These are phyloP conservation scores for Saimiri boliviensis DNA, from an alignment of 2,113 vertebrate genomes.

Conservation along the genomic window DNA sequence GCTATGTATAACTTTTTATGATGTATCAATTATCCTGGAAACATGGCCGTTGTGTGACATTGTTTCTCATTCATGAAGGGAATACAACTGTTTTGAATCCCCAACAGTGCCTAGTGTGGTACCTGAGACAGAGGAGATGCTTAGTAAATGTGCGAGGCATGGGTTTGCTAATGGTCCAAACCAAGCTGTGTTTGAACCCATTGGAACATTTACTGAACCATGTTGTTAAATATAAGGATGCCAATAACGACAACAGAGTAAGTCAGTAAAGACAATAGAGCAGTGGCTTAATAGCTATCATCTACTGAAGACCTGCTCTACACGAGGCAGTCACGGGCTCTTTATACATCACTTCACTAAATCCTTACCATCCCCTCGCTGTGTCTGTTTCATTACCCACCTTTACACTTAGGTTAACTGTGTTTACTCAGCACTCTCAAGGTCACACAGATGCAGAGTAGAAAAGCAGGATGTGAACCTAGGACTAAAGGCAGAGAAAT, in stretches of 20 bases:
- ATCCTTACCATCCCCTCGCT: background rate
- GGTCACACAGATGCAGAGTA: background rate
- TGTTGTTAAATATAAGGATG: background rate
- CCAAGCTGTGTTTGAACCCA: background rate
- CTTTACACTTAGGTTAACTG: background rate
- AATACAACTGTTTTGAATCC: background rate
- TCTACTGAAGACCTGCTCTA: no score
- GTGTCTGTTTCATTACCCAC: background rate
- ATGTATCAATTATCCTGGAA: background rate
- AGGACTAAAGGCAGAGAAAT: background rate
- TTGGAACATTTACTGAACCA: background rate
- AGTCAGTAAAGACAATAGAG: background rate
- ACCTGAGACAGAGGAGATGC: background rate
- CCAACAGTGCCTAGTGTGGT: background rate
- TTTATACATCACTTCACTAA: fast-evolving
- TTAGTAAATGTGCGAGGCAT: background rate
- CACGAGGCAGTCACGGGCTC: background rate
- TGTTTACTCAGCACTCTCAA: background rate
- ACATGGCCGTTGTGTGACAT: background rate
- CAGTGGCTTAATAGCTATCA: background rate
- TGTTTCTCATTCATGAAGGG: background rate
- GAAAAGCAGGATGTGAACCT: background rate
- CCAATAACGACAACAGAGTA: background rate
- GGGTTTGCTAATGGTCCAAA: background rate
- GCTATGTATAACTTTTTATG: background rate